Conservation (phyloP, 64 coral and sea anemone species). For the Stichodactyla mertensii region DNA sequence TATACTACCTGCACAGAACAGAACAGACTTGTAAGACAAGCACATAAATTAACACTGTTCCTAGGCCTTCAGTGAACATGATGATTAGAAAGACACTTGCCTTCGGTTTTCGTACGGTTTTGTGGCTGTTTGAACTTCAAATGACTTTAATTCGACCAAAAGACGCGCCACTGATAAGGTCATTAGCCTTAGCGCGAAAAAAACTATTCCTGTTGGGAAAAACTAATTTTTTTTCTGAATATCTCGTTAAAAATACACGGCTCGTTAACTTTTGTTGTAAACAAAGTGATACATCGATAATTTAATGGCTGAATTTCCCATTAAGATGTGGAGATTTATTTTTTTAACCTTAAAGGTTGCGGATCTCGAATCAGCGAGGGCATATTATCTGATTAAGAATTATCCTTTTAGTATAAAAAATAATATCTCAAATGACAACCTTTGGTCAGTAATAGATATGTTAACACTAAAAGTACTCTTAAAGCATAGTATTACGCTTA, state of each 20-base stretch:
- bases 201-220: not conserved
- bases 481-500: not conserved
- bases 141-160: not conserved
- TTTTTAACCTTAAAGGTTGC: not conserved
- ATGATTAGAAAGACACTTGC: not conserved
- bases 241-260: not conserved
- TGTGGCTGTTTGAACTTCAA: not conserved
- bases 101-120: not conserved
- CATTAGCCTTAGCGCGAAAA: not conserved
- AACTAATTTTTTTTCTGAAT: not conserved
- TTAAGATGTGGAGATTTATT: not conserved
- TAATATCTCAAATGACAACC: not conserved
- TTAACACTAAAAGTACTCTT: not conserved
- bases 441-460: not conserved
- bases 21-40: no score
- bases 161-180: not conserved
- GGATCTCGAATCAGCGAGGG: not conserved
- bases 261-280: not conserved
- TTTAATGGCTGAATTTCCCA: not conserved
- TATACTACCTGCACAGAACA: no score
- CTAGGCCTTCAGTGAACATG: no score
- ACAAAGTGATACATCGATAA: not conserved
- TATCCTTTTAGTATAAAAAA: not conserved
- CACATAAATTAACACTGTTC: no score
- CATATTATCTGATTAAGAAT: not conserved